phyloP scores from a whole-genome alignment of 2,113 vertebrate species.

The Macrotus californicus region DNA sequence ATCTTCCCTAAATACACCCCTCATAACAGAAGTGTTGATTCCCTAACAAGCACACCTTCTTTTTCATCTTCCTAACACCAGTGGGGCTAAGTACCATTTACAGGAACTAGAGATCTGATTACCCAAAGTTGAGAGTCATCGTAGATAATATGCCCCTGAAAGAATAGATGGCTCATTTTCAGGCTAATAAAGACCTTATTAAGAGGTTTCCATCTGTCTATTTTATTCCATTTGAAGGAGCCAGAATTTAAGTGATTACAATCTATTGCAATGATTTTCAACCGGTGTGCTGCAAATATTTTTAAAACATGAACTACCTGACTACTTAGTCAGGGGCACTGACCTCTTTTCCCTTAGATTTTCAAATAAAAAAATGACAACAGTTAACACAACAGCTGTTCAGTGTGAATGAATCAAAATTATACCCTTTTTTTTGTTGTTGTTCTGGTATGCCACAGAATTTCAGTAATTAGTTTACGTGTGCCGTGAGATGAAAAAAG shows the following conservation, averaged over 20 bases:
- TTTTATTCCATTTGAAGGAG: background rate
- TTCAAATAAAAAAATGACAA: no score
- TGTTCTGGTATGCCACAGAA: no score
- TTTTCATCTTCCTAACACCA: background rate
- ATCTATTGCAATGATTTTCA: background rate
- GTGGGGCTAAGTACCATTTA: background rate
- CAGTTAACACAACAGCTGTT: no score
- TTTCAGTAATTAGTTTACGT: background rate
- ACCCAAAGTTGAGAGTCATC: background rate
- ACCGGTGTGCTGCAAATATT: no score
- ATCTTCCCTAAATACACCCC: background rate
- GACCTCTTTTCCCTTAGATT: no score
- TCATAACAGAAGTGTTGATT: background rate
- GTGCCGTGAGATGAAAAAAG: background rate
- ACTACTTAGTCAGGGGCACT: no score
- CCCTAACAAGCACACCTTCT: background rate
- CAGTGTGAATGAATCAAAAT: no score
- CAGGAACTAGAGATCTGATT: background rate
- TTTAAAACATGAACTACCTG: no score
- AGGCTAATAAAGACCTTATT: background rate
- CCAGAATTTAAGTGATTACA: background rate
- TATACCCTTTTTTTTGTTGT: no score
- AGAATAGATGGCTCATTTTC: background rate
- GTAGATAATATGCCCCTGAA: background rate
- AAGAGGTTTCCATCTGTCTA: background rate